A percentile compares a stretch with the other conserved stretches of the same genome.
Evolutionary conservation across 2,113 vertebrate species (phyloP).

Genomic region (Microcebus tavaratra): DNA sequence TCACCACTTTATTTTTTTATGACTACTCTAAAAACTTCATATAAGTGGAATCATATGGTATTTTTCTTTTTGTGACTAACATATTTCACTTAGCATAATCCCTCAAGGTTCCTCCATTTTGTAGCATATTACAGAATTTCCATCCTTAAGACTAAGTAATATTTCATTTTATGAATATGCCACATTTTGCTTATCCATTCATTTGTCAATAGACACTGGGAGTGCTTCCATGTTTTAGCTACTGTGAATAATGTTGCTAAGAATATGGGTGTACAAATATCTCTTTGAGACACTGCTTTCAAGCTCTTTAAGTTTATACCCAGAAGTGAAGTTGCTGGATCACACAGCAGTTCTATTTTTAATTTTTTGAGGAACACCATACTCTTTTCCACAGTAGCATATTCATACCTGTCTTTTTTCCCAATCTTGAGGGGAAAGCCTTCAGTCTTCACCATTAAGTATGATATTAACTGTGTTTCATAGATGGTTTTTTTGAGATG

Average conservation of each 20-base stretch:
- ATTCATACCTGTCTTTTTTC: neutral
- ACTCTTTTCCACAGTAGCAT: neutral
- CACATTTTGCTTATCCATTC: neutral
- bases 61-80: neutral
- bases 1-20: neutral
- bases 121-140: neutral
- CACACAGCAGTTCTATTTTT: neutral
- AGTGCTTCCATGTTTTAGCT: neutral
- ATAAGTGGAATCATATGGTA: neutral
- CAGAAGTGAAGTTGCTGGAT: neutral
- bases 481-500: neutral
- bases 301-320: neutral
- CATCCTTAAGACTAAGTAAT: neutral
- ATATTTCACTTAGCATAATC: neutral
- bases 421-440: neutral
- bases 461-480: neutral
- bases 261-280: neutral
- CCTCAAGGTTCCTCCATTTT: neutral
- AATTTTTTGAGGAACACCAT: neutral
- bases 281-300: neutral
- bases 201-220: neutral
- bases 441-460: neutral
- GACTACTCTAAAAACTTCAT: neutral
- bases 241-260: neutral
- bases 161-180: neutral